phyloP scores from a whole-genome alignment of 2,888 invertebrate species.

The Sthenelais limicola region DNA sequence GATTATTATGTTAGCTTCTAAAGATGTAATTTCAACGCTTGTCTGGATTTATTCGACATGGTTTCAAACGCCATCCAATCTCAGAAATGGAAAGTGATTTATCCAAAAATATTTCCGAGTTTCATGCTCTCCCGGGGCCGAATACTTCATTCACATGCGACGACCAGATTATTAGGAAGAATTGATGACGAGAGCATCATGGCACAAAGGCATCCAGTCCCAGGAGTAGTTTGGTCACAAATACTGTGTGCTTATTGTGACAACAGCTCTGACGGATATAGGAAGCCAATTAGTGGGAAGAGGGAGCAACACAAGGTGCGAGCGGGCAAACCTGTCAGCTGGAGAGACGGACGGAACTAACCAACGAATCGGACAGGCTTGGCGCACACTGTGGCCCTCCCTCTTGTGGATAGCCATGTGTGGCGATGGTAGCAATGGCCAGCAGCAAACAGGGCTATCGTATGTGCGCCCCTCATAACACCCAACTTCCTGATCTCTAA shows the following conservation, averaged over 20 bases:
- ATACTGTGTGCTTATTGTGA: conserved; percentile 36
- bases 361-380: conserved; percentile 36
- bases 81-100: too few species aligned
- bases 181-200: background rate
- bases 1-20: too few species aligned
- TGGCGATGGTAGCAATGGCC: background rate
- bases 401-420: conserved; percentile 26
- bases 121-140: too few species aligned
- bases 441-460: conserved; percentile 1
- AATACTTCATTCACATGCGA: conserved; percentile 16
- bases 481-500: conserved; percentile 4
- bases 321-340: background rate
- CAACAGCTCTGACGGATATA: conserved; percentile 7
- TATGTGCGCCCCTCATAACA: background rate
- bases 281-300: conserved; percentile 29
- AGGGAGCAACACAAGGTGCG: background rate
- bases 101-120: too few species aligned
- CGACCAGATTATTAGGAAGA: conserved; percentile 17
- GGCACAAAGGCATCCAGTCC: background rate
- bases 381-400: conserved; percentile 27
- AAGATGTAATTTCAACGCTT: too few species aligned
- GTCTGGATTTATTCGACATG: too few species aligned
- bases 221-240: conserved; percentile 26
- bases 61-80: too few species aligned
- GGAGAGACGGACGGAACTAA: conserved; percentile 24